Evolutionary conservation across 1,140 invertebrate genomes (phyloP), one percentile per base, ranked within the genome.

Genomic region (Drosophila suzukii): DNA sequence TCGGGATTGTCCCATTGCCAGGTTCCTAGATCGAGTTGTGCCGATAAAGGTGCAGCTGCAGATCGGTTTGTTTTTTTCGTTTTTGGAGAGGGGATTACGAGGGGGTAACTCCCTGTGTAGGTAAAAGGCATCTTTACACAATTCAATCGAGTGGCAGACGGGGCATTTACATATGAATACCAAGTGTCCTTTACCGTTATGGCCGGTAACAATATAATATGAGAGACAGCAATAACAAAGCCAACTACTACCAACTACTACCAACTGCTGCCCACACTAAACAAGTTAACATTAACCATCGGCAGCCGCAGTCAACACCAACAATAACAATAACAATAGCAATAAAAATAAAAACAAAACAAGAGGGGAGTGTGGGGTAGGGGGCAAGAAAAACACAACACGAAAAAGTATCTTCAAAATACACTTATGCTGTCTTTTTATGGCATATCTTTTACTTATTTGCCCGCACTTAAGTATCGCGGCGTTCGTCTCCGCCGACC

Each of bases 391-490:
- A 36, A 44, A 56, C 71, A 72, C 46, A 60, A 53, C 63, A 68
- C 54, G 57, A 65, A 86, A 82, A 88, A 77, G 79, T 78, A 81
- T 81, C 79, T 81, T 81, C 59, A 88, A 88, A 82, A 88, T 79
- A 88, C 83, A 86, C 79, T 82, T 82, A 81, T 86, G 79, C 83
- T 88, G 83, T 74, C 75, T 86, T 86, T 81, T 88, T 88, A 79
- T 71, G 79, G 82, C 82, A 81, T 88, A 82, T 88, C 79, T 88
- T 88, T 82, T 74, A 88, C 83, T 88, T 88, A 75, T 88, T 86
- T 76, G 79, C 67, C 71, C 77, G 83, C 79, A 88, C 79, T 83
- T 83, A 70, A 88, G 83, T 73, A 81, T 66, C 76, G 71, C 63
- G 63, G 83, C 66, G 65, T 50, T 81, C 65, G 80, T 82, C 75